phyloP scores from a whole-genome alignment of 2,113 vertebrate species.

The Trematomus loennbergii region DNA sequence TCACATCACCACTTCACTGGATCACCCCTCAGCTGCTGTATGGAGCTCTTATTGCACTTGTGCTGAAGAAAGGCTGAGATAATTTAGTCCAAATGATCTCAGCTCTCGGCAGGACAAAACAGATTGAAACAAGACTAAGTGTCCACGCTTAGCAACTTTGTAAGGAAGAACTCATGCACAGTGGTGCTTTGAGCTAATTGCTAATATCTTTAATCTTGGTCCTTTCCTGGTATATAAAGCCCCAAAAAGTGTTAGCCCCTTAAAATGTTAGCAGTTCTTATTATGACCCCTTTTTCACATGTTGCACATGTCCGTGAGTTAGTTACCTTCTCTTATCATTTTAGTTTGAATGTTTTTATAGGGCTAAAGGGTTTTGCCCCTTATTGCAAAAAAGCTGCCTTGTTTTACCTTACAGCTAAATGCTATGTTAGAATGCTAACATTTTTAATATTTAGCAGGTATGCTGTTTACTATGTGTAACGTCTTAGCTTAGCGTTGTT shows the following conservation, averaged over 20 bases:
- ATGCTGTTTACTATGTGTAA: neutral
- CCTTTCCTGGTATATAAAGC: neutral
- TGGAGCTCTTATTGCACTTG: neutral
- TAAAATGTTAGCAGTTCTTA: too few relatives aligned
- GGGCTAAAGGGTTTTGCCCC: neutral
- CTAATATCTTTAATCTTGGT: neutral
- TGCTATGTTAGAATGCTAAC: neutral
- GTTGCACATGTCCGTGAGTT: neutral
- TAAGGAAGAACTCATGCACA: neutral
- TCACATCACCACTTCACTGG: slow-evolving; percentile 3
- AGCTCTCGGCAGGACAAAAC: neutral
- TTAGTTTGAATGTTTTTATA: neutral
- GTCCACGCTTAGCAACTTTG: too few relatives aligned
- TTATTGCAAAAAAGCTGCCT: neutral
- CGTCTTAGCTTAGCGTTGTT: neutral
- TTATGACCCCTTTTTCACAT: neutral
- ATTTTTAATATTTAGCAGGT: too few relatives aligned
- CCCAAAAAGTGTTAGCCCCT: neutral
- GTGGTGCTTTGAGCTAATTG: neutral
- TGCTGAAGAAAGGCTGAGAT: neutral
- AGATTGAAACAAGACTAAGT: neutral
- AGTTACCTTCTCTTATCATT: neutral
- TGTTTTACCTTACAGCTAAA: too few relatives aligned
- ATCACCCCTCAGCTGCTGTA: slow-evolving; percentile 26
- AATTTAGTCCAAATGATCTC: neutral